Percentiles rank a stretch among this genome's conserved stretches.
Evolutionary conservation across 2,797 vertebrate species (phyloP).

Genomic region (Phoxinus dragarum): DNA sequence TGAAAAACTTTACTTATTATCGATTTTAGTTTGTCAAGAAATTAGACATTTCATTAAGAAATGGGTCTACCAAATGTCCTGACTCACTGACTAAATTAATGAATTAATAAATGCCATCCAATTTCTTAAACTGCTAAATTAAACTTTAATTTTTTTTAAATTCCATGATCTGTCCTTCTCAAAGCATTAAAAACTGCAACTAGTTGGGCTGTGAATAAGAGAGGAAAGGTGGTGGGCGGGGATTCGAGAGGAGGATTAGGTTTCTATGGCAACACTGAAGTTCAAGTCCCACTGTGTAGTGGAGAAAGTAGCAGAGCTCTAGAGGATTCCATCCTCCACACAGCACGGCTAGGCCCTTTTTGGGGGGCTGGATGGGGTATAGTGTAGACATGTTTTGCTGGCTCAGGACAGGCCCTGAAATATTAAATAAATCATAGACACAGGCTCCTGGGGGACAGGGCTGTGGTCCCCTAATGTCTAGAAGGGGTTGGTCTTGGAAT

Average conservation of each 20-base stretch:
- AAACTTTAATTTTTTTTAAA: neutral
- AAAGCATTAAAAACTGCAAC: slow-evolving; percentile 26
- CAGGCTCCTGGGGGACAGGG: slow-evolving; percentile 55
- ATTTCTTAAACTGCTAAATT: neutral
- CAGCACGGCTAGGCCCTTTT: slow-evolving; percentile 53
- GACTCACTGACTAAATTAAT: neutral
- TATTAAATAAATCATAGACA: slow-evolving; percentile 64
- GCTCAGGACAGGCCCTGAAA: slow-evolving; percentile 57
- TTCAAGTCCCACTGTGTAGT: slow-evolving; percentile 66
- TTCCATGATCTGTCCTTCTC: neutral
- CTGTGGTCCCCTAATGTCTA: slow-evolving; percentile 53
- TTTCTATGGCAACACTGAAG: slow-evolving; percentile 73
- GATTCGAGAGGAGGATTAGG: slow-evolving; percentile 24
- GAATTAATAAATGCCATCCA: neutral
- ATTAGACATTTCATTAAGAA: neutral
- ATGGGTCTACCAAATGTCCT: neutral
- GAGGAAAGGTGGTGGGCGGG: slow-evolving; percentile 42
- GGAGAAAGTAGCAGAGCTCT: slow-evolving; percentile 31
- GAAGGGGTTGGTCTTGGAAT: slow-evolving; percentile 54
- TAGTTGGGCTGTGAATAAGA: slow-evolving; percentile 63
- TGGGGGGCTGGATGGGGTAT: slow-evolving; percentile 22
- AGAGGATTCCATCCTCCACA: slow-evolving; percentile 41
- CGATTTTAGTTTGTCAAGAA: neutral
- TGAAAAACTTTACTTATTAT: neutral
- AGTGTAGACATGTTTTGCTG: slow-evolving; percentile 12